A percentile compares a stretch with the other conserved stretches of the same genome.
Evolutionary conservation across 2,888 invertebrate genomes (phyloP).

Genomic region (Syritta pipiens): DNA sequence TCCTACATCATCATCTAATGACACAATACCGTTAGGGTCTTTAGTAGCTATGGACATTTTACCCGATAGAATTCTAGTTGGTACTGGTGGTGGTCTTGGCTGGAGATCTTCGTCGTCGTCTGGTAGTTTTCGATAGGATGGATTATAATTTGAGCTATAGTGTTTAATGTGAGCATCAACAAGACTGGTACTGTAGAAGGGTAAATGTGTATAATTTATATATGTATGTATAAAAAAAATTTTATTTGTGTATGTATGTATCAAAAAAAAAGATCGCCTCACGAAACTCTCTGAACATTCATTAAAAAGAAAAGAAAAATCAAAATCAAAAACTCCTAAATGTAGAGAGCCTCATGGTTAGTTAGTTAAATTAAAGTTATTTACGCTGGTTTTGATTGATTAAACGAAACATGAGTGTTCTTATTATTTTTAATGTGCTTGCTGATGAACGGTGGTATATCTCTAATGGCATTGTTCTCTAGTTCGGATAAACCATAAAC

Average conservation of each 20-base stretch:
- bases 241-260: background rate
- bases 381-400: slow-evolving; percentile 47
- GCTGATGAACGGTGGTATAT: slow-evolving; percentile 50
- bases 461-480: slow-evolving; percentile 52
- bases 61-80: background rate
- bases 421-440: slow-evolving; percentile 55
- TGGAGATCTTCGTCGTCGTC: slow-evolving; percentile 1
- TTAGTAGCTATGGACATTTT: slow-evolving; percentile 49
- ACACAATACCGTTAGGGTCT: slow-evolving; percentile 25
- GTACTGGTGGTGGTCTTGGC: background rate
- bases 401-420: slow-evolving; percentile 19
- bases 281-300: slow-evolving; percentile 1
- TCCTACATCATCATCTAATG: slow-evolving; percentile 39
- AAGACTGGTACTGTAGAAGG: slow-evolving; percentile 28
- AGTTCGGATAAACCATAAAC: slow-evolving; percentile 52
- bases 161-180: slow-evolving; percentile 35
- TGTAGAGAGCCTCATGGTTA: too few species aligned
- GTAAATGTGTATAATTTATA: too few species aligned
- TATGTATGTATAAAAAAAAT: slow-evolving; percentile 16
- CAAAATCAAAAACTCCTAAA: too few species aligned
- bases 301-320: background rate
- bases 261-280: too few species aligned
- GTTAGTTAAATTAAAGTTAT: background rate
- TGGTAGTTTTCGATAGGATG: slow-evolving; percentile 10
- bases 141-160: slow-evolving; percentile 31